These are phyloP conservation scores for Manduca sexta DNA, from an alignment of 1,140 invertebrate species.

Conservation along the genomic window DNA sequence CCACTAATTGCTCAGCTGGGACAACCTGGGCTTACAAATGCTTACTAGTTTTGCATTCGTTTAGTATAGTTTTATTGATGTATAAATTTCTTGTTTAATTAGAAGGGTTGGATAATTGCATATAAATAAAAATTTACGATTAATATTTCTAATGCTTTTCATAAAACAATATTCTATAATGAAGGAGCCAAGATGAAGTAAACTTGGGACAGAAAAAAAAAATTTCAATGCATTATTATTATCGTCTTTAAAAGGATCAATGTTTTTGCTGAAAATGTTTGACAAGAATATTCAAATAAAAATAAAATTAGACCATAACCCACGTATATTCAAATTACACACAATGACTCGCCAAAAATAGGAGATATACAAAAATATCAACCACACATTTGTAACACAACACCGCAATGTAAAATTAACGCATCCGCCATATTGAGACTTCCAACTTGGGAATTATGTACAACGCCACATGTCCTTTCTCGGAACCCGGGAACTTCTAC, in stretches of 20 bases:
- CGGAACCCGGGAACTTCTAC: slow-evolving; percentile 58
- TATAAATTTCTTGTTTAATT: not conserved
- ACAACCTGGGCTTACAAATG: slow-evolving; percentile 35
- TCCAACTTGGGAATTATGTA: slow-evolving; percentile 64
- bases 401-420: too few relatives aligned
- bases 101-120: too few relatives aligned
- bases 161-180: too few relatives aligned
- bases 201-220: too few relatives aligned
- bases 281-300: too few relatives aligned
- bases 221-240: too few relatives aligned
- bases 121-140: too few relatives aligned
- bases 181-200: too few relatives aligned
- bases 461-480: slow-evolving; percentile 64
- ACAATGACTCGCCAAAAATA: not conserved
- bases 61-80: not conserved
- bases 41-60: slow-evolving; percentile 42
- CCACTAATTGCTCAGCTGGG: slow-evolving; percentile 69
- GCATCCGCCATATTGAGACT: slow-evolving; percentile 48
- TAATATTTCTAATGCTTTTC: too few relatives aligned
- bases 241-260: too few relatives aligned
- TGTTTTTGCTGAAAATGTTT: too few relatives aligned
- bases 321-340: not conserved
- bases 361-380: not conserved
- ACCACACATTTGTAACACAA: not conserved
- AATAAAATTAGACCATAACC: too few relatives aligned